These are phyloP conservation scores for Triplophysa yarkandensis DNA, from an alignment of 2,797 vertebrate genomes.

Conservation along the genomic window DNA sequence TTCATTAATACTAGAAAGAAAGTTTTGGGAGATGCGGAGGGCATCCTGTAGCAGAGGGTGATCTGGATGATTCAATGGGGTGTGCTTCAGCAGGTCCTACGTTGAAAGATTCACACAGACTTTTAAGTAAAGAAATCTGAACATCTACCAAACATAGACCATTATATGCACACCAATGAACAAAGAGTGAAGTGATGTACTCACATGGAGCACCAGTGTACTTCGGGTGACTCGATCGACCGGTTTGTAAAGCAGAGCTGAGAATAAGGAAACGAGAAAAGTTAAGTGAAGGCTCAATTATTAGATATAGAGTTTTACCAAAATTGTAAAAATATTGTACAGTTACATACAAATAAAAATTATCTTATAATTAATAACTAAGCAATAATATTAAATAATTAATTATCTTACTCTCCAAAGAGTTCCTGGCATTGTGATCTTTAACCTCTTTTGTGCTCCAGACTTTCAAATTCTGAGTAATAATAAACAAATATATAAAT, in stretches of 20 bases:
- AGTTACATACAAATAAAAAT: too few relatives aligned
- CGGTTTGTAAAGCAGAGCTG: constrained; percentile 94
- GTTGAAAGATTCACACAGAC: constrained; percentile 22
- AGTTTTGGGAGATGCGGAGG: constrained; percentile 96
- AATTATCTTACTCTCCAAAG: constrained; percentile 88
- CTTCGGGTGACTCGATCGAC: constrained; percentile 97
- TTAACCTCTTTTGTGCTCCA: constrained; percentile 91
- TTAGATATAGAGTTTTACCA: too few relatives aligned
- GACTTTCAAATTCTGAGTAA: constrained; percentile 89
- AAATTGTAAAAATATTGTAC: background rate
- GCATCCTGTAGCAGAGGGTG: constrained; percentile 92
- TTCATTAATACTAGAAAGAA: constrained; percentile 97
- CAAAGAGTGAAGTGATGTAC: constrained; percentile 61
- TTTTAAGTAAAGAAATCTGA: background rate
- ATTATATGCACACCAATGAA: background rate
- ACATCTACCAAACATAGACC: background rate
- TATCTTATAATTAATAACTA: too few relatives aligned
- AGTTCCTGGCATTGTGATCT: constrained; percentile 89
- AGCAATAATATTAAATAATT: constrained; percentile 1
- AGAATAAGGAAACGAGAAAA: background rate
- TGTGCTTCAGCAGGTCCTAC: constrained; percentile 96
- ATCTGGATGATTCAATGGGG: constrained; percentile 89
- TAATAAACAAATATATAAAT: constrained; percentile 21
- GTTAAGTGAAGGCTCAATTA: too few relatives aligned
- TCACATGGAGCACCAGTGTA: constrained; percentile 95